Evolutionary conservation across 2,113 vertebrate genomes (phyloP).

Genomic region (Apodemus speciosus): DNA sequence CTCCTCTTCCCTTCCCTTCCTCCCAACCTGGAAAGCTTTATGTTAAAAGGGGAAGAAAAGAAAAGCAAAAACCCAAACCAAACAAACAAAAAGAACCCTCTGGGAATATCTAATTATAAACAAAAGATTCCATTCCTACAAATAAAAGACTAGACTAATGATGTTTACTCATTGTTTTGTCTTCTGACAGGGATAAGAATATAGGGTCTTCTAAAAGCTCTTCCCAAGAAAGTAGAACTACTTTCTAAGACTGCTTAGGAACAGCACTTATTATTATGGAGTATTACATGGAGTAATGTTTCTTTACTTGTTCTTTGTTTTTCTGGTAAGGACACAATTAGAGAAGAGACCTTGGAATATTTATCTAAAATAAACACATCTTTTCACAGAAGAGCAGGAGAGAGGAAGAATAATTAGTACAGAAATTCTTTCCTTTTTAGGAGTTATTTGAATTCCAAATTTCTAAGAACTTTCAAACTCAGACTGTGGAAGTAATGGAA

Average conservation of each 20-base stretch:
- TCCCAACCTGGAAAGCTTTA: background rate
- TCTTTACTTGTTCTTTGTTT: constrained; percentile 26
- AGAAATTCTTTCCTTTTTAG: constrained; percentile 39
- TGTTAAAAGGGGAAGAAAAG: background rate
- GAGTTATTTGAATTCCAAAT: constrained; percentile 45
- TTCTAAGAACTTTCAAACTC: constrained; percentile 58
- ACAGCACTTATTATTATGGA: background rate
- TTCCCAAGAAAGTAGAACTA: constrained; percentile 25
- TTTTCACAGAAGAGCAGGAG: background rate
- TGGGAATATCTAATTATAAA: constrained; percentile 16
- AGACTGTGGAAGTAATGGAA: constrained; percentile 50
- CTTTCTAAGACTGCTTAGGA: constrained; percentile 30
- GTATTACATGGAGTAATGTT: constrained; percentile 35
- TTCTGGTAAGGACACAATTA: constrained; percentile 42
- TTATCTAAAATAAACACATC: constrained; percentile 47
- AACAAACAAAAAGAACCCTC: background rate
- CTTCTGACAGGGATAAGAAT: background rate
- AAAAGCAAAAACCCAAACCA: background rate
- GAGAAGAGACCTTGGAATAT: background rate
- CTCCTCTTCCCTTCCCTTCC: background rate
- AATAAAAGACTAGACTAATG: constrained; percentile 8
- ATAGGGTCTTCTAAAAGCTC: constrained; percentile 2
- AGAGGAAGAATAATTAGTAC: constrained; percentile 29
- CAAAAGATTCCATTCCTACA: constrained; percentile 4
- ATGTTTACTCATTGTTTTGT: constrained; percentile 11